These are phyloP conservation scores for Aphelinus atriplicis DNA, from an alignment of 1,140 invertebrate genomes.

Conservation along the genomic window DNA sequence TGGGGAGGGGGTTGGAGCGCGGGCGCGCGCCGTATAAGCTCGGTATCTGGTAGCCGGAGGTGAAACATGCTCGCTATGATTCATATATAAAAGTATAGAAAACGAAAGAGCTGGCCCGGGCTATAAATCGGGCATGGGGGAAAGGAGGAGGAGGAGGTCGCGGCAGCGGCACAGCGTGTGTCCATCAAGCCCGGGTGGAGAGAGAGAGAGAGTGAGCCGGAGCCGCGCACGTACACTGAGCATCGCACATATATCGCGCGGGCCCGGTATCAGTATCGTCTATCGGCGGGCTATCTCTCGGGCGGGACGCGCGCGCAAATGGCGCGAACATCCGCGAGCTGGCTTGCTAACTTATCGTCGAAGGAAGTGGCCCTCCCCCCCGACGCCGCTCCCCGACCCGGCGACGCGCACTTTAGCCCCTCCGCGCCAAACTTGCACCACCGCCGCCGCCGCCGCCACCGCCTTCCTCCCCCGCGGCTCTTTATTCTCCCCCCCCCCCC, in stretches of 20 bases:
- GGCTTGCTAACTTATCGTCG: constrained; percentile 53
- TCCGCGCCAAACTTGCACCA: background rate
- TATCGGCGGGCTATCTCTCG: constrained; percentile 44
- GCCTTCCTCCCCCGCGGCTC: background rate
- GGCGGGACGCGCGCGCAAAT: constrained; percentile 47
- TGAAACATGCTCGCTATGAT: constrained; percentile 34
- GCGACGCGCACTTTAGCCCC: constrained; percentile 20
- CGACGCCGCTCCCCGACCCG: constrained; percentile 20
- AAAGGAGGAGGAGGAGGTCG: constrained; percentile 29
- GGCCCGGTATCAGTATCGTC: constrained; percentile 43
- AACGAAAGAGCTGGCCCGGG: background rate
- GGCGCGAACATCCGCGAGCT: constrained; percentile 55
- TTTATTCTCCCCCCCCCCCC: too few species aligned
- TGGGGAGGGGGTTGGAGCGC: background rate
- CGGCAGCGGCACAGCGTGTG: constrained; percentile 2
- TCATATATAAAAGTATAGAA: constrained; percentile 33
- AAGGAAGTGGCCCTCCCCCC: constrained; percentile 50
- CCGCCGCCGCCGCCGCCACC: constrained; percentile 17
- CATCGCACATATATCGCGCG: constrained; percentile 39
- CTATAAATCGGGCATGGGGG: constrained; percentile 37
- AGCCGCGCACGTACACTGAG: background rate
- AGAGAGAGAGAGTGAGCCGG: background rate
- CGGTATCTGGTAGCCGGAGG: constrained; percentile 25
- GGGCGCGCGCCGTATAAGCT: constrained; percentile 4
- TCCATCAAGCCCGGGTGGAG: constrained; percentile 45